phyloP scores from a whole-genome alignment of 2,888 invertebrate genomes.

The Tigriopus californicus region DNA sequence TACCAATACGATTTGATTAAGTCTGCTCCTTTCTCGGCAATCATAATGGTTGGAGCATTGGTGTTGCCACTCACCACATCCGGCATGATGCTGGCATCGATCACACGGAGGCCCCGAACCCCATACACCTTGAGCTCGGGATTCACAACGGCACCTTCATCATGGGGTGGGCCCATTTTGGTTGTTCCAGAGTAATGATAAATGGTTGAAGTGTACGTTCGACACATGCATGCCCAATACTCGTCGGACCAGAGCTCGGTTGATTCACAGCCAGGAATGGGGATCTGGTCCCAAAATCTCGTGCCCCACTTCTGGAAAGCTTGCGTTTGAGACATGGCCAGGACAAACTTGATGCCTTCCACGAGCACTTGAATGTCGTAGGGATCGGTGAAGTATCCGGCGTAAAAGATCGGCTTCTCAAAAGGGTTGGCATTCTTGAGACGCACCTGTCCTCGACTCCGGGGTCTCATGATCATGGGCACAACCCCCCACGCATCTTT shows the following conservation, averaged over 20 bases:
- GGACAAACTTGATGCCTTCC: constrained; percentile 56
- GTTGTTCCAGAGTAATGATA: constrained; percentile 30
- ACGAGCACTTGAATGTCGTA: constrained; percentile 38
- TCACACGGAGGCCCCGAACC: constrained; percentile 44
- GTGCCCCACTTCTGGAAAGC: constrained; percentile 48
- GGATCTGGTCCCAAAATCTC: constrained; percentile 42
- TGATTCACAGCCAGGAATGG: constrained; percentile 63
- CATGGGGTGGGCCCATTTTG: constrained; percentile 25
- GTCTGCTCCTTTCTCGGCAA: constrained; percentile 61
- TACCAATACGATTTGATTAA: constrained; percentile 57
- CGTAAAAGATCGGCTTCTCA: constrained; percentile 53
- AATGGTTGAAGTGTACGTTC: constrained; percentile 47
- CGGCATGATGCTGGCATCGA: constrained; percentile 62
- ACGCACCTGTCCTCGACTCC: constrained; percentile 48
- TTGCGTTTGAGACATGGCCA: constrained; percentile 56
- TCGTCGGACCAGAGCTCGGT: constrained; percentile 44
- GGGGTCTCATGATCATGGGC: constrained; percentile 45
- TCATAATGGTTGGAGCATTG: constrained; percentile 57
- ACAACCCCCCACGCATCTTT: constrained; percentile 43
- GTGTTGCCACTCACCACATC: constrained; percentile 55
- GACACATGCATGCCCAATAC: constrained; percentile 47
- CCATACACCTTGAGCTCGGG: constrained; percentile 50
- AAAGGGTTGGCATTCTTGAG: constrained; percentile 50
- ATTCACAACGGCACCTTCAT: constrained; percentile 53
- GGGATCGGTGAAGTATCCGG: constrained; percentile 54